phyloP scores from a whole-genome alignment of 2,888 invertebrate species.

The Metacarcinus magister region DNA sequence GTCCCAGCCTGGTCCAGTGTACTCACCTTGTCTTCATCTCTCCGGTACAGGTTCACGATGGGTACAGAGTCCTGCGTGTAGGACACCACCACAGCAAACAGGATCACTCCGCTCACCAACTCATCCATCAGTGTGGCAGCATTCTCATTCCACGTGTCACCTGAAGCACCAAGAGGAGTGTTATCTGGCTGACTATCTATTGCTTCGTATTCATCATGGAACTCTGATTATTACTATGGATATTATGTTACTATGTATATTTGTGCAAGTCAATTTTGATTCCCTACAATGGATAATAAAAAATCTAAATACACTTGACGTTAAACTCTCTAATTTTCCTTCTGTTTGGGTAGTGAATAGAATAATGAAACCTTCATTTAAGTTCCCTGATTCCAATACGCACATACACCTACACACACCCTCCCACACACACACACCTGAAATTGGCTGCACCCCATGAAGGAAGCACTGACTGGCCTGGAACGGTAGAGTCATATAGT shows the following conservation, averaged over 20 bases:
- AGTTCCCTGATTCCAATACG: not conserved
- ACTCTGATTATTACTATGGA: not conserved
- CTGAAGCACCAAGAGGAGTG: conserved; percentile 46
- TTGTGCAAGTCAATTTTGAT: no score
- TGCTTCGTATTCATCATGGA: not conserved
- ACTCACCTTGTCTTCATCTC: conserved; percentile 74
- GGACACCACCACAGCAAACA: conserved; percentile 95
- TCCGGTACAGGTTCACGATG: conserved; percentile 92
- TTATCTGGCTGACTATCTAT: not conserved
- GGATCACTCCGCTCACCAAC: conserved; percentile 91
- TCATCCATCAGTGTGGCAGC: conserved; percentile 91
- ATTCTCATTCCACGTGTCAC: conserved; percentile 89
- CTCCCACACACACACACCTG: conserved; percentile 86
- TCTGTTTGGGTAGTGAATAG: no score
- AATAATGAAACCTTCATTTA: no score
- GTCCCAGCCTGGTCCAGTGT: not conserved
- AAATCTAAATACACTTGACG: no score
- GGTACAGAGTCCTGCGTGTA: conserved; percentile 92
- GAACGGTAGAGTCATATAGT: conserved; percentile 97
- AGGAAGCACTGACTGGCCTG: conserved; percentile 98
- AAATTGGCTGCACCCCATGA: conserved; percentile 93
- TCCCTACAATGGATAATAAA: no score
- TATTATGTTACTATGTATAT: no score
- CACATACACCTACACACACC: not conserved
- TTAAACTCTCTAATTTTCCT: no score